Base-by-base conservation (phyloP, 2,113 vertebrate species). In the Cyprinodon tularosa region DNA sequence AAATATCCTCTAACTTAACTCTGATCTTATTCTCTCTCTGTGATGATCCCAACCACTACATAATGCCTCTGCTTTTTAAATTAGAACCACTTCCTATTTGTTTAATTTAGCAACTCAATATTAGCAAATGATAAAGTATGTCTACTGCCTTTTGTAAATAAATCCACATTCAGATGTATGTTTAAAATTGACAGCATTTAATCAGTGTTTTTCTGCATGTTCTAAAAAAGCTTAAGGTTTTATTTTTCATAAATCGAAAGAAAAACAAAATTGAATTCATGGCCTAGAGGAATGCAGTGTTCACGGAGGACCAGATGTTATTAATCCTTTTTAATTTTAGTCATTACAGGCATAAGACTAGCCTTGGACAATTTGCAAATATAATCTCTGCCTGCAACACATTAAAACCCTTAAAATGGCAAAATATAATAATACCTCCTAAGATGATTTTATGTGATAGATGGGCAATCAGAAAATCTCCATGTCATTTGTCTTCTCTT, bases 351-450 rank as follows among this genome's bases (percentile, higher is more conserved):
- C 17, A 9, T 57, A 9, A 57, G 50, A n/a, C 50, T 57, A 20
- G 50, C 7, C 0, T 57, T 20, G 50, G 8, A 57, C 50, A 20
- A 7, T 53, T 15, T 8, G 50, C 50, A 57, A 57, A 57, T 57
- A 57, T 3, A 4, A 57, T 57, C 17, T 57, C 7, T 20, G 50
- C 17, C 14, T 29, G 36, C 57, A 70, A 69, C 12, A 59, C 4
- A 63, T 13, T 62, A 17, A 74, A 68, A 45, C 60, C 59, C 20
- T 57, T 78, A 68, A 69, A 73, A 67, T 14, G 36, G n/a, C 17
- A 2, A 66, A 82, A 74, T 38, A 36, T 15, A 4, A 80, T 84
- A 71, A 68, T 11, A 66, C 71, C 59, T 62, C 57, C 15, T 62
- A 78, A 74, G 63, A 72, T 74, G 2, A 60, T 44, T 68, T 66